Evolutionary conservation across 1,140 invertebrate species (phyloP).

Genomic region (Oncopodura yosiiana): DNA sequence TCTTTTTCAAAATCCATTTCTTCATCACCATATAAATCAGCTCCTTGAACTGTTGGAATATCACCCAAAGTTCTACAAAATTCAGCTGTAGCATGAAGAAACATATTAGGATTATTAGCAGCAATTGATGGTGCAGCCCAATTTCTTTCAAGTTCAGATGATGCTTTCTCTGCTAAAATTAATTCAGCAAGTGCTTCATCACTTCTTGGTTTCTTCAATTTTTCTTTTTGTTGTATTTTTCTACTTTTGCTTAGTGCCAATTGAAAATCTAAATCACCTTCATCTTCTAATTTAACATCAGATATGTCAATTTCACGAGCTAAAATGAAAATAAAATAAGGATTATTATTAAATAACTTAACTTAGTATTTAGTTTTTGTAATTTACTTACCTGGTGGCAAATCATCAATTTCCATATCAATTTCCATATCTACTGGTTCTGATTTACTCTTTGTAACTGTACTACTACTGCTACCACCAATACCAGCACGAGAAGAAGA

Average conservation of each 20-base stretch:
- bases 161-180: neutral
- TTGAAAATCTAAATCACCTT: constrained; percentile 64
- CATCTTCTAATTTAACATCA: constrained; percentile 59
- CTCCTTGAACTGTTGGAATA: constrained; percentile 86
- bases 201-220: constrained; percentile 8
- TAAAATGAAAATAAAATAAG: constrained; percentile 7
- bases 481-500: constrained; percentile 18
- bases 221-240: constrained; percentile 54
- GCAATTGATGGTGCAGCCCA: too few relatives aligned
- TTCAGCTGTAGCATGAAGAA: constrained; percentile 88
- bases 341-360: neutral
- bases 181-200: constrained; percentile 8
- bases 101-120: constrained; percentile 45
- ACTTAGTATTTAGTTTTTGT: neutral
- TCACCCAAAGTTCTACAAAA: constrained; percentile 93
- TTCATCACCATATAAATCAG: constrained; percentile 69
- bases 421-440: constrained; percentile 44
- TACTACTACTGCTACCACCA: constrained; percentile 39
- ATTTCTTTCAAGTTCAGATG: neutral
- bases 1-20: constrained; percentile 61
- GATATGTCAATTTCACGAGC: constrained; percentile 46
- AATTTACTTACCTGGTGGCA: constrained; percentile 24
- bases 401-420: constrained; percentile 33
- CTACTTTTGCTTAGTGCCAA: constrained; percentile 62
- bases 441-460: constrained; percentile 38